Evolutionary conservation across 1,140 invertebrate species (phyloP).

Genomic region (Drosophila subpulchrella): DNA sequence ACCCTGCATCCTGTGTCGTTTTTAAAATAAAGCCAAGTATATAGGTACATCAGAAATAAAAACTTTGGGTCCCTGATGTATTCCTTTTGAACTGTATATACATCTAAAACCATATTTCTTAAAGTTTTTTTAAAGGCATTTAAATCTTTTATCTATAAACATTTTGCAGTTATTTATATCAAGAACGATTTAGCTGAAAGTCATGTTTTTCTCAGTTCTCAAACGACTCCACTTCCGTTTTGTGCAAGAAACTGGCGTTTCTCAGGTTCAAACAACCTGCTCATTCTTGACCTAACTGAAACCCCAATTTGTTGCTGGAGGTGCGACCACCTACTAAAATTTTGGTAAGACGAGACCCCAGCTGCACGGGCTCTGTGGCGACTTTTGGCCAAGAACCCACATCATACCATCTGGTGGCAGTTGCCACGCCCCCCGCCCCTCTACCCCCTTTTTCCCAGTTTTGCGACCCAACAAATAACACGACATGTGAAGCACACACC

Average conservation of each 20-base stretch:
- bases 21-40: no score
- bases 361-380: conserved; percentile 8
- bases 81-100: no score
- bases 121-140: no score
- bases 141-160: no score
- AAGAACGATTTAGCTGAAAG: not conserved
- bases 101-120: no score
- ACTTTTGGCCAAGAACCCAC: conserved; percentile 28
- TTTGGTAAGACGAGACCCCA: conserved; percentile 24
- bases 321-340: conserved; percentile 41
- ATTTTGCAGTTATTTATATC: no score
- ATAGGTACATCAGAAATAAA: no score
- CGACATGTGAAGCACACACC: conserved; percentile 38
- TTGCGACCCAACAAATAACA: conserved; percentile 35
- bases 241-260: not conserved
- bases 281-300: conserved; percentile 40
- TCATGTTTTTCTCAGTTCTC: not conserved
- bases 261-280: conserved; percentile 31
- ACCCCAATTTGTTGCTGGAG: conserved; percentile 44
- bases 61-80: no score
- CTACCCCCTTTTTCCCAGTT: not conserved
- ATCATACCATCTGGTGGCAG: conserved; percentile 62
- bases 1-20: not conserved
- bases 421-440: conserved; percentile 20
- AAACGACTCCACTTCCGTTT: conserved; percentile 8